These are phyloP conservation scores for Drosophila ogumai DNA, from an alignment of 1,140 invertebrate genomes.

Conservation along the genomic window DNA sequence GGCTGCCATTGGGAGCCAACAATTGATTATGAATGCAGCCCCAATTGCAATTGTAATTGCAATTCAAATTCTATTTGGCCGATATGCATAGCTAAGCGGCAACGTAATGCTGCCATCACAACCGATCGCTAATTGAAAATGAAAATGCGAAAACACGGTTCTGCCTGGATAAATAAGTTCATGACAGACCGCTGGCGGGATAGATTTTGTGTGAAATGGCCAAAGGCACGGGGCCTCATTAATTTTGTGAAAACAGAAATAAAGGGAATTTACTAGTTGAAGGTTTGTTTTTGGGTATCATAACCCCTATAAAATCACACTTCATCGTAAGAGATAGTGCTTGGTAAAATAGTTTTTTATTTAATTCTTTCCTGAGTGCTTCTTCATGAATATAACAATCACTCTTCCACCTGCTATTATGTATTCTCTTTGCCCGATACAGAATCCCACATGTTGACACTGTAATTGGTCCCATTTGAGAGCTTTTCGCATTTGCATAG, in stretches of 20 bases:
- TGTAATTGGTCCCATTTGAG: constrained; percentile 40
- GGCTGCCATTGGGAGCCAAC: background rate
- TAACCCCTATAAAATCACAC: background rate
- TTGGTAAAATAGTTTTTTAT: background rate
- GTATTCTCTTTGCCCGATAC: constrained; percentile 10
- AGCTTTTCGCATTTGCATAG: constrained; percentile 29
- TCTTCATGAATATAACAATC: constrained; percentile 14
- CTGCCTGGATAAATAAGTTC: constrained; percentile 12
- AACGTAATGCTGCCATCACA: constrained; percentile 44
- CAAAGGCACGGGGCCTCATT: background rate
- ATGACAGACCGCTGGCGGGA: no score
- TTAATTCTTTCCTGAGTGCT: constrained; percentile 1
- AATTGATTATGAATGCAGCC: constrained; percentile 47
- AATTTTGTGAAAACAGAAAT: background rate
- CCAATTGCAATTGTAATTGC: constrained; percentile 42
- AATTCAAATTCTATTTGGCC: constrained; percentile 24
- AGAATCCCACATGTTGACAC: constrained; percentile 30
- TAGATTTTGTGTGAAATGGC: background rate
- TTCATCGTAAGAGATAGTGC: background rate
- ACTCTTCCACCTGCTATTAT: background rate
- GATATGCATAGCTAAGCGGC: constrained; percentile 24
- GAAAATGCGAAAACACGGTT: constrained; percentile 25
- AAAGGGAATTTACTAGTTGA: background rate
- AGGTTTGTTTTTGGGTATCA: background rate
- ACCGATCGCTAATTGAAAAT: constrained; percentile 44